Base-by-base conservation (phyloP, 2,888 invertebrate genomes). In the Idaea dimidiata region DNA sequence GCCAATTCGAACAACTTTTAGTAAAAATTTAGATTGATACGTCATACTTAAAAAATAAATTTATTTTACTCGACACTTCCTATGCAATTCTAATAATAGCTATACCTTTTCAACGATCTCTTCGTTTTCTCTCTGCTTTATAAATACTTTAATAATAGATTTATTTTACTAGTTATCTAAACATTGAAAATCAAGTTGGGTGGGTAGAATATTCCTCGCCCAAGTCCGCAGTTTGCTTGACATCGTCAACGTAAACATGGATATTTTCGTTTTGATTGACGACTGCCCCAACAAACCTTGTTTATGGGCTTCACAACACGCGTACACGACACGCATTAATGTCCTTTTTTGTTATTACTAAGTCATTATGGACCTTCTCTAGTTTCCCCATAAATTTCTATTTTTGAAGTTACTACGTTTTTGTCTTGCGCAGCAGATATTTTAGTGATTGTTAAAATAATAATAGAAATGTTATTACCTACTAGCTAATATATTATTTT, bases 191-290 rank as follows among this genome's bases (percentile, higher is more conserved):
- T 56, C 17, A 56, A 56, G 56, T 17, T 18, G 56, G 17, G 17
- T 56, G 17, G 56, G 8, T 43, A 43, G 43, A 43, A 43, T 43
- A 43, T 43, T 43, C 14, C 43, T 43, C 10, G 43, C 7, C 43
- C 14, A 43, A 43, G 43, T 43, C 56, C 56, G 14, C 43, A 43
- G 43, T 43, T 43, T 10, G 43, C 43, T 43, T 78, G 81, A 79
- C 83, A 79, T 76, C 72, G 72, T 70, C 68, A 72, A 75, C 70
- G 79, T 83, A 87, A 87, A 87, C 84, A 83, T 59, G 65, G 74
- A 78, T 87, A 88, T 88, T 87, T 88, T 79, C 62, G 78, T 73
- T 77, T 73, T 79, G 81, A 88, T 84, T 83, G 83, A 86, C 82
- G 82, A 79, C 68, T 67, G 64, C 68, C 65, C 66, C 70, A 64